Conservation (phyloP, 2,797 vertebrate species). For the Notoglanidium macrostoma region DNA sequence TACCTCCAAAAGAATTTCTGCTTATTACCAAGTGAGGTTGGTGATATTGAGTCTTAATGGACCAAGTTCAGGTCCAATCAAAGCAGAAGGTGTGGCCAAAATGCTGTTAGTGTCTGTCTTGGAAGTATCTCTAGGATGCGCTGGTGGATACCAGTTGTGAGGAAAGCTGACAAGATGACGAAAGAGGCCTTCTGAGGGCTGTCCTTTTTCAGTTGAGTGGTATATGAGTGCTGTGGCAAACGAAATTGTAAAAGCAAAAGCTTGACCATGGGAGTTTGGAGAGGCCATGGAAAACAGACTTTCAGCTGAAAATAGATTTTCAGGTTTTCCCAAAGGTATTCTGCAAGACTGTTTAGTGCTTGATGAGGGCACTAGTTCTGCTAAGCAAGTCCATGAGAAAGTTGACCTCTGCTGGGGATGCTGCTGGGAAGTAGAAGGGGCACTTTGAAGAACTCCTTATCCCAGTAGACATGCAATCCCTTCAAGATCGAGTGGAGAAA, state of each 20-base stretch:
- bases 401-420: not conserved
- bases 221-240: not conserved
- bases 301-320: not conserved
- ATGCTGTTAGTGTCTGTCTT: not conserved
- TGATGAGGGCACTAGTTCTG: not conserved
- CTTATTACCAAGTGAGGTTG: not conserved
- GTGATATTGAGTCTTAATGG: not conserved
- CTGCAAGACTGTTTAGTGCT: not conserved
- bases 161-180: not conserved
- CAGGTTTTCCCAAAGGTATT: not conserved
- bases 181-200: not conserved
- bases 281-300: not conserved
- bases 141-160: not conserved
- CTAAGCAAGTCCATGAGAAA: not conserved
- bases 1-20: not conserved
- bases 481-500: not conserved
- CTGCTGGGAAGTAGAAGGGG: not conserved
- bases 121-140: not conserved
- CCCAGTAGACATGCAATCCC: not conserved
- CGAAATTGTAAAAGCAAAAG: not conserved
- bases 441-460: not conserved
- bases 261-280: not conserved
- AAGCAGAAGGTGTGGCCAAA: not conserved
- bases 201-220: not conserved
- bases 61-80: not conserved